phyloP scores from a whole-genome alignment of 2,797 vertebrate genomes.

The Megalops cyprinoides region DNA sequence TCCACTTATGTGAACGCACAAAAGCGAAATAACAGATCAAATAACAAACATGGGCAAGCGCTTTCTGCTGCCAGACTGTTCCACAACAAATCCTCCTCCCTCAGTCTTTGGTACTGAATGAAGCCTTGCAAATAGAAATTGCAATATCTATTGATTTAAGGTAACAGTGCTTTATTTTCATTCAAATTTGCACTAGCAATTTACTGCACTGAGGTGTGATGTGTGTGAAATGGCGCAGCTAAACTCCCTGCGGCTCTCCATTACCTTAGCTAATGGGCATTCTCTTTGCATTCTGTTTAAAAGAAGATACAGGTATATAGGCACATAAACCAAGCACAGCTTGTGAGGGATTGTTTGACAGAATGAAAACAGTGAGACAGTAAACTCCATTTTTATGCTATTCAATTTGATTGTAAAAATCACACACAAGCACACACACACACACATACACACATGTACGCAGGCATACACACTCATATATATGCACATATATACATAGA shows the following conservation, averaged over 20 bases:
- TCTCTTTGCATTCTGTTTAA: not conserved
- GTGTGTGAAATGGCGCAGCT: not conserved
- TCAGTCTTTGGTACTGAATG: not conserved
- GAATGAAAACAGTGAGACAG: not conserved
- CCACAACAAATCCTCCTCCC: not conserved
- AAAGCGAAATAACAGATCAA: not conserved
- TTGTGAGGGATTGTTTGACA: not conserved
- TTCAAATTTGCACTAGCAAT: not conserved
- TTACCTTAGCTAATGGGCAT: not conserved
- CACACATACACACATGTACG: no score
- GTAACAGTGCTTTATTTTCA: not conserved
- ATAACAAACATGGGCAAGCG: not conserved
- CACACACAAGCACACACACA: not conserved
- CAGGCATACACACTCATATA: no score
- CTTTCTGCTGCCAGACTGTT: not conserved
- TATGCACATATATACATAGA: no score
- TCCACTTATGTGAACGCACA: not conserved
- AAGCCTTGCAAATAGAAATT: constrained; percentile 2
- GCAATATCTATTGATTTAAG: constrained; percentile 14
- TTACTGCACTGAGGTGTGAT: not conserved
- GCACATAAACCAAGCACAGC: constrained; percentile 1
- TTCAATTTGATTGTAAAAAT: not conserved
- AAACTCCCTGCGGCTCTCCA: not conserved
- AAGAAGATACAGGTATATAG: not conserved
- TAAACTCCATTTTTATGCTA: no score